Evolutionary conservation across 2,888 invertebrate species (phyloP).

Genomic region (Geotrupes spiniger): DNA sequence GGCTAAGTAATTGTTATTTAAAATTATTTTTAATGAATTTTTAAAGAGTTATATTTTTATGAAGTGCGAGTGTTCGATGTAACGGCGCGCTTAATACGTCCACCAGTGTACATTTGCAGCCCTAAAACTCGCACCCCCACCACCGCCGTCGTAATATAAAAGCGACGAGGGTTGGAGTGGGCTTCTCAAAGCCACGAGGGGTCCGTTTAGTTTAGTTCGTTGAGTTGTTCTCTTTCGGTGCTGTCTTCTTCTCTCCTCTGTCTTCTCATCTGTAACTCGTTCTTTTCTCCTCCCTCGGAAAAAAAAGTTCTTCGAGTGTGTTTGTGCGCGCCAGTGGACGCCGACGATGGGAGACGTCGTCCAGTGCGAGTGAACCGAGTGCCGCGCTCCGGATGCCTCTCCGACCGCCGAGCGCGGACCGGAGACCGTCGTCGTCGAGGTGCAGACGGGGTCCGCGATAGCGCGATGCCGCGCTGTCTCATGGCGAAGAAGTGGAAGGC

Average conservation of each 20-base stretch:
- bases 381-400: slow-evolving; percentile 24
- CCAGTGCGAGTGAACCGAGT: slow-evolving; percentile 23
- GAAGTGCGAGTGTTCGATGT: slow-evolving; percentile 15
- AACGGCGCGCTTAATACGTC: not conserved
- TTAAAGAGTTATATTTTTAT: too few species aligned
- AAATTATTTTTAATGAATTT: too few species aligned
- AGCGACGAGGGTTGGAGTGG: slow-evolving; percentile 48
- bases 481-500: slow-evolving; percentile 97
- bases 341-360: slow-evolving; percentile 24
- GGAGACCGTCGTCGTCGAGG: slow-evolving; percentile 35
- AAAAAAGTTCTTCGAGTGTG: slow-evolving; percentile 23
- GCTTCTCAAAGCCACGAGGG: slow-evolving; percentile 57
- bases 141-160: slow-evolving; percentile 50
- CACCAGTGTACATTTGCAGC: slow-evolving; percentile 29
- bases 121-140: slow-evolving; percentile 32
- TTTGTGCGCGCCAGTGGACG: slow-evolving; percentile 30
- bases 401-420: slow-evolving; percentile 21
- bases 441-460: slow-evolving; percentile 57
- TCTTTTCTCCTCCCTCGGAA: slow-evolving; percentile 30
- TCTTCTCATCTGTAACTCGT: slow-evolving; percentile 28
- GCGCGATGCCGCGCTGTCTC: slow-evolving; percentile 89
- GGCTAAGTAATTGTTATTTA: too few species aligned
- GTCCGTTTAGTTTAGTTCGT: slow-evolving; percentile 54
- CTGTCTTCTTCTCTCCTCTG: slow-evolving; percentile 49
- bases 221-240: slow-evolving; percentile 46